Conservation (phyloP, 2,113 vertebrate species). For the Percopsis transmontana region DNA sequence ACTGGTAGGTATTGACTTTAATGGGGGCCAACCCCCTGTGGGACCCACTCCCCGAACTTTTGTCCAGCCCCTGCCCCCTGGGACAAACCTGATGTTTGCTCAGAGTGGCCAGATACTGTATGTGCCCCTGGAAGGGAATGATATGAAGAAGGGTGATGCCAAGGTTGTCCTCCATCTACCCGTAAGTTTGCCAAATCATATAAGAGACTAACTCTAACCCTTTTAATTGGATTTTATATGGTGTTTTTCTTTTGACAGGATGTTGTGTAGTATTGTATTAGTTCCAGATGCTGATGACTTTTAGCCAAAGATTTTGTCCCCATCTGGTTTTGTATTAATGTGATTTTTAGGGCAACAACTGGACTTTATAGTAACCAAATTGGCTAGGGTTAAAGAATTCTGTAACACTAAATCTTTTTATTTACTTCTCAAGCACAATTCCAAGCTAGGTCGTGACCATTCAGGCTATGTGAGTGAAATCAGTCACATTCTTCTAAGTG, state of each 20-base stretch:
- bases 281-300: not conserved
- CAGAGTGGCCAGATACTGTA: slow-evolving; percentile 91
- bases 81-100: slow-evolving; percentile 87
- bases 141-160: slow-evolving; percentile 83
- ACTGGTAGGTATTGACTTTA: slow-evolving; percentile 78
- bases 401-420: not conserved
- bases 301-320: not conserved
- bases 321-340: not conserved
- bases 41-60: slow-evolving; percentile 83
- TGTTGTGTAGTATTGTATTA: not conserved
- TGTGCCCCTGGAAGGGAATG: slow-evolving; percentile 83
- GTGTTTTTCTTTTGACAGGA: not conserved
- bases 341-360: not conserved
- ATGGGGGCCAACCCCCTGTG: slow-evolving; percentile 58
- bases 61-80: slow-evolving; percentile 81
- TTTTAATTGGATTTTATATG: not conserved
- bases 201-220: not conserved
- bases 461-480: not conserved
- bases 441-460: not conserved
- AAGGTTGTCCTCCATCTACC: slow-evolving; percentile 86
- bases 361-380: not conserved
- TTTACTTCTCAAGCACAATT: not conserved
- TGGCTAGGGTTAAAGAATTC: not conserved
- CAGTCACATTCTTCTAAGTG: not conserved
- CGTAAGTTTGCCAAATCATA: slow-evolving; percentile 73